Evolutionary conservation across 2,113 vertebrate genomes (phyloP).

Genomic region (Callaeas wilsoni): DNA sequence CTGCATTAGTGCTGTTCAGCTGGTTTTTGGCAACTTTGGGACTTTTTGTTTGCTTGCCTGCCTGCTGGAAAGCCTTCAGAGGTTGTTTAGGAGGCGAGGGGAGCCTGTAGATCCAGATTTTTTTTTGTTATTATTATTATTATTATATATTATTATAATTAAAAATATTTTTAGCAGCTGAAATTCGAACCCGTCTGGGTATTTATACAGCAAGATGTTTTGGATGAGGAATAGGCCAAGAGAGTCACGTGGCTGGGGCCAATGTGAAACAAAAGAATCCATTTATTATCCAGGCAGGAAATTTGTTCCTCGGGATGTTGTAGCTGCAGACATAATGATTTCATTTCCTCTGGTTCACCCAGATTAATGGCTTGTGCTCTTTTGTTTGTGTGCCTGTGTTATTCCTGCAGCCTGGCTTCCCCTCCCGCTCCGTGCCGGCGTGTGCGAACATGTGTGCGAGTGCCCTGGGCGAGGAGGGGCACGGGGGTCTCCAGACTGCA

Average conservation of each 20-base stretch:
- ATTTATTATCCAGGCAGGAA: slow-evolving; percentile 83
- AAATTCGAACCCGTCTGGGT: slow-evolving; percentile 66
- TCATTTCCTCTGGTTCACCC: slow-evolving; percentile 75
- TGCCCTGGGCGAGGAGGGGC: not conserved
- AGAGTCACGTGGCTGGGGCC: slow-evolving; percentile 62
- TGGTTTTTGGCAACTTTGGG: not conserved
- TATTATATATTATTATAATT: slow-evolving; percentile 52
- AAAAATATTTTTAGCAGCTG: slow-evolving; percentile 64
- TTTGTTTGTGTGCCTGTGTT: slow-evolving; percentile 55
- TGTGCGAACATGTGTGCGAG: not conserved
- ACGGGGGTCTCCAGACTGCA: not conserved
- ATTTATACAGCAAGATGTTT: slow-evolving; percentile 70
- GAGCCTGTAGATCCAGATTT: not conserved
- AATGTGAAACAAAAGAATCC: slow-evolving; percentile 76
- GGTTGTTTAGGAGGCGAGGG: not conserved
- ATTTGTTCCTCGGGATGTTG: slow-evolving; percentile 77
- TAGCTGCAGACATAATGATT: slow-evolving; percentile 80
- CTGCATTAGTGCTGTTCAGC: not conserved
- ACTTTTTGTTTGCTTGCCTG: slow-evolving; percentile 4
- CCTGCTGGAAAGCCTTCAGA: not conserved
- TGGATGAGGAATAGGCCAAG: slow-evolving; percentile 69
- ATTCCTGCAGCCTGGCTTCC: slow-evolving; percentile 36
- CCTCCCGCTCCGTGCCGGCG: not conserved
- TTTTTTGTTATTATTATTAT: not conserved
- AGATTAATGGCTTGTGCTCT: slow-evolving; percentile 72